A percentile compares a stretch with the other conserved stretches of the same genome.
Evolutionary conservation across 2,888 invertebrate genomes (phyloP).

Genomic region (Scrobipalpa costella): DNA sequence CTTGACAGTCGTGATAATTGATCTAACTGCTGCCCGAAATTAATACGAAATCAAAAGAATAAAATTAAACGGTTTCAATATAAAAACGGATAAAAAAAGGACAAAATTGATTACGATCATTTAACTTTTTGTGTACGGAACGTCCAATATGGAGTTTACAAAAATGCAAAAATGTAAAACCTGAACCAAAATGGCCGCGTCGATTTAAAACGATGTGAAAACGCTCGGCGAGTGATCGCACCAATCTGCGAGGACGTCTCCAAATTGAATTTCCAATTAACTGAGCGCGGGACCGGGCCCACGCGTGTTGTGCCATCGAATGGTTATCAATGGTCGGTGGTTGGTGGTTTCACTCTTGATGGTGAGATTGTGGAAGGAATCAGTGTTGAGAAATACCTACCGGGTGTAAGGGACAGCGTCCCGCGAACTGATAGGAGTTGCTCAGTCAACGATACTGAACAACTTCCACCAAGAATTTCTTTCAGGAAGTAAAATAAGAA

Average conservation of each 20-base stretch:
- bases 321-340: background rate
- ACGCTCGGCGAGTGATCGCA: slow-evolving; percentile 1
- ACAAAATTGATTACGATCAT: background rate
- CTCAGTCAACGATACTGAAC: too few relatives aligned
- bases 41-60: background rate
- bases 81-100: background rate
- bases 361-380: too few relatives aligned
- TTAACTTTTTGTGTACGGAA: background rate
- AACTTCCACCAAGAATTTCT: too few relatives aligned
- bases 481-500: too few relatives aligned
- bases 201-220: slow-evolving; percentile 1
- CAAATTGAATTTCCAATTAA: slow-evolving; percentile 14
- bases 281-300: background rate
- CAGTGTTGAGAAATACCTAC: too few relatives aligned
- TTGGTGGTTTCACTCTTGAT: too few relatives aligned
- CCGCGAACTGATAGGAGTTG: too few relatives aligned
- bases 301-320: background rate
- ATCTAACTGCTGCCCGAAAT: background rate
- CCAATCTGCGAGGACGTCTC: background rate
- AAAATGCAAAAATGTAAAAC: background rate
- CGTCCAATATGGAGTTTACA: background rate
- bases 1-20: background rate
- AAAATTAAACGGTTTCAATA: background rate
- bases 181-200: background rate
- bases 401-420: too few relatives aligned